Percentiles rank a stretch among this genome's conserved stretches.
phyloP scores from a whole-genome alignment of 2,797 vertebrate genomes.

The Benthosema pterotum region DNA sequence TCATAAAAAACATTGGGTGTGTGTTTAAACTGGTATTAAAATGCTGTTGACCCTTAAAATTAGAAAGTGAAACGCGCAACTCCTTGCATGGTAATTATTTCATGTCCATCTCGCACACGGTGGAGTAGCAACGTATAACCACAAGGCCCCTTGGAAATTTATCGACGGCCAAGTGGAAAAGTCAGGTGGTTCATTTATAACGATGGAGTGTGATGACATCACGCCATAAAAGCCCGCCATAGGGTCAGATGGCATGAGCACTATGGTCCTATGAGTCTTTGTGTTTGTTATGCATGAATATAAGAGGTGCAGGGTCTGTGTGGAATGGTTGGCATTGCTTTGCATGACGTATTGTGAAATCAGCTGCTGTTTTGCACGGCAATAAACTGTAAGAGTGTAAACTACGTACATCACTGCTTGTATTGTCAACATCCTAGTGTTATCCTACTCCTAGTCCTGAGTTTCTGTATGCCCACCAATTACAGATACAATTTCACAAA shows the following conservation, averaged over 20 bases:
- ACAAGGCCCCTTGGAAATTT: constrained; percentile 78
- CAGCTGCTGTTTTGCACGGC: constrained; percentile 21
- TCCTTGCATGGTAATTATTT: constrained; percentile 90
- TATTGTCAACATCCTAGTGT: constrained; percentile 8
- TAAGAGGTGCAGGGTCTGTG: constrained; percentile 61
- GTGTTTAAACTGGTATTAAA: constrained; percentile 96
- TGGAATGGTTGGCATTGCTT: constrained; percentile 67
- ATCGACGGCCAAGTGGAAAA: constrained; percentile 72
- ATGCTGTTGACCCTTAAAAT: constrained; percentile 93
- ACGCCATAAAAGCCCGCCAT: constrained; percentile 68
- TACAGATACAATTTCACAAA: neutral
- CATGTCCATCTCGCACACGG: constrained; percentile 80
- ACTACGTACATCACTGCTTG: constrained; percentile 6
- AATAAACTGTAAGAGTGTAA: constrained; percentile 15
- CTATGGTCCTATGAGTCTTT: constrained; percentile 46
- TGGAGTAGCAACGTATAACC: constrained; percentile 59
- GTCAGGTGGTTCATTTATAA: constrained; percentile 79
- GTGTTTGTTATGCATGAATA: constrained; percentile 79
- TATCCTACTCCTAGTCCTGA: constrained; percentile 10
- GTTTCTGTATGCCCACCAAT: constrained; percentile 9
- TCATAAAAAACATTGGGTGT: constrained; percentile 95
- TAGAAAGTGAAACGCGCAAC: constrained; percentile 88
- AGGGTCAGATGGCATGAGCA: constrained; percentile 65
- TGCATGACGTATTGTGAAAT: constrained; percentile 74
- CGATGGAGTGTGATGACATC: constrained; percentile 80